These are phyloP conservation scores for Drymonia ruficornis DNA, from an alignment of 2,888 invertebrate genomes.

Conservation along the genomic window DNA sequence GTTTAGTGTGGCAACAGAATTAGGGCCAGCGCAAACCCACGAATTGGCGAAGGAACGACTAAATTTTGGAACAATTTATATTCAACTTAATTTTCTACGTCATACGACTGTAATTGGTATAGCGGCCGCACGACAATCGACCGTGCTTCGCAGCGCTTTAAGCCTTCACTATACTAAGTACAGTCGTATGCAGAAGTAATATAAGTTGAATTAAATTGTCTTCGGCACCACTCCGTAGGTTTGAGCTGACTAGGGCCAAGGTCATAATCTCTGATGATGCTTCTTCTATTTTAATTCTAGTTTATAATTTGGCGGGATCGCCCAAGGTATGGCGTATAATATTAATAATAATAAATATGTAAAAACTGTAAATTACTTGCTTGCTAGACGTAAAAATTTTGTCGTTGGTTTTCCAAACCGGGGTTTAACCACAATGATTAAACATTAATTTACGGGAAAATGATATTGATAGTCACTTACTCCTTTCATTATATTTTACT, in stretches of 20 bases:
- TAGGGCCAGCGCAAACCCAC: too few species aligned
- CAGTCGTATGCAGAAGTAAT: too few species aligned
- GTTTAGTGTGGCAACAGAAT: constrained; percentile 4
- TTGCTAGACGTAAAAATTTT: constrained; percentile 16
- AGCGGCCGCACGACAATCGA: too few species aligned
- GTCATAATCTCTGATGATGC: constrained; percentile 42
- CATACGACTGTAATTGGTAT: too few species aligned
- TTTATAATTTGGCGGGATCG: constrained; percentile 24
- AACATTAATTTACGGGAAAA: background rate
- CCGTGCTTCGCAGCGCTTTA: too few species aligned
- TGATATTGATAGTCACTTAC: background rate
- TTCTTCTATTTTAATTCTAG: constrained; percentile 44
- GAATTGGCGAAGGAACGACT: too few species aligned
- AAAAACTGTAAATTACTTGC: constrained; percentile 38
- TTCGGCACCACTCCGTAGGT: too few species aligned
- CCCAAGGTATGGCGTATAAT: constrained; percentile 14
- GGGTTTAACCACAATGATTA: background rate
- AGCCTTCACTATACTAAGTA: too few species aligned
- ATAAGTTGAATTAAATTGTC: too few species aligned
- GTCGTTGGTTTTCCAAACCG: constrained; percentile 7
- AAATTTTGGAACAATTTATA: too few species aligned
- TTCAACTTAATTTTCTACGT: too few species aligned
- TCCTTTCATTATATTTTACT: background rate
- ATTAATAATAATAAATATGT: constrained; percentile 14
- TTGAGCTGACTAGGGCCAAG: too few species aligned